Base-by-base conservation (phyloP, 2,113 vertebrate genomes). In the Agapornis roseicollis region DNA sequence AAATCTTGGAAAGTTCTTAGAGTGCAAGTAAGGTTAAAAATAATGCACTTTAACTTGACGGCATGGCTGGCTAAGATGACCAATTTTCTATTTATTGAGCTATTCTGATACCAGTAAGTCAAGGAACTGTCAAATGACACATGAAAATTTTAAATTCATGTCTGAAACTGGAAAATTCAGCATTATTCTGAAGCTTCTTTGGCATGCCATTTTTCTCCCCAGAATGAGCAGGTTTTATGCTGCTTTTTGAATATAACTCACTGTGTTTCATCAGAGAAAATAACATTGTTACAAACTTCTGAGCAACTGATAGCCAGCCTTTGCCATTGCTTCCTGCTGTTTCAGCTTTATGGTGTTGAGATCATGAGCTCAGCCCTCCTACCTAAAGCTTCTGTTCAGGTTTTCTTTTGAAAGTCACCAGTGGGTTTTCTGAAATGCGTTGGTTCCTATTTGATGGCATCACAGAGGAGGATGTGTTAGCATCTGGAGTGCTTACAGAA, bases 401-500 rank as follows among this genome's bases (percentile, higher is more conserved):
- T 65, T 93, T 85, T 90, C 55, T 88, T 80, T 83, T 86, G 49
- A 66, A 72, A 95, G n/a, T 56, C 63, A 69, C 37, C 31, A 77
- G 85, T 77, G 69, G 46, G 37, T 77, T 96, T 94, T 85, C 72
- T 80, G 80, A 92, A 83, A 83, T 4, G 3, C 8, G 6, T 37
- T 65, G 24, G 17, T 77, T 92, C 39, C 22, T 47, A 7, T 72
- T 65, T 73, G 82, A 70, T 77, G 70, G 47, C 39, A 52, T 56
- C 81, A 66, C 70, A 56, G 90, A 72, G 79, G 79, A 85, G 88
- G 46, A 80, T 83, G 71, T 82, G 71, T 73, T 90, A 69, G 46
- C 82, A 93, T 85, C 88, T 93, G 89, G 68, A 92, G 63, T 52
- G 80, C 68, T 77, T 69, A 46, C 77, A 49, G 65, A 91, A 94